These are phyloP conservation scores for Synanthedon andrenaeformis DNA, from an alignment of 2,888 invertebrate genomes.

Conservation along the genomic window DNA sequence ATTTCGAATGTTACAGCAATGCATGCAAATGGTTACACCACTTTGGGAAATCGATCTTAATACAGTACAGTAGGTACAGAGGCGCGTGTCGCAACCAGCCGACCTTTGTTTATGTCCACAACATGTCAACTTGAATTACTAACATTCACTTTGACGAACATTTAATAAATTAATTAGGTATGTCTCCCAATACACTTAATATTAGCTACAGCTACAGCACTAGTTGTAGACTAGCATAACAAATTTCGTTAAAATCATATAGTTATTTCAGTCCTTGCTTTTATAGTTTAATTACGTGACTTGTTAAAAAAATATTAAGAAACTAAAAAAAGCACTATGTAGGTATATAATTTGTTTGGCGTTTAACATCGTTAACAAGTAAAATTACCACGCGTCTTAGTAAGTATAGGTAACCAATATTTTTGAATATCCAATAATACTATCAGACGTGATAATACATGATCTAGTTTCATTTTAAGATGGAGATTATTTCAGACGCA, in stretches of 20 bases:
- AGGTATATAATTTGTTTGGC: no score
- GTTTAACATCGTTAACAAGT: no score
- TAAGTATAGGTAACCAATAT: no score
- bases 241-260: background rate
- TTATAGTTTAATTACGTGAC: no score
- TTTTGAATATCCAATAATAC: no score
- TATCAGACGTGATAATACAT: no score
- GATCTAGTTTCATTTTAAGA: no score
- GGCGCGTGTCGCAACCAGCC: conserved; percentile 11
- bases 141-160: conserved; percentile 1
- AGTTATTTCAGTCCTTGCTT: no score
- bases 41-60: conserved; percentile 14
- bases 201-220: background rate
- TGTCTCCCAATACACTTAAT: background rate
- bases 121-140: conserved; percentile 1
- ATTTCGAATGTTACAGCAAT: conserved; percentile 10
- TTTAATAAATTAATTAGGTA: background rate
- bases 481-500: no score
- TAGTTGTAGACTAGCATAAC: background rate
- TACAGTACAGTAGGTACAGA: conserved; percentile 3
- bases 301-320: no score
- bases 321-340: no score
- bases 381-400: no score
- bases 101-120: conserved; percentile 7
- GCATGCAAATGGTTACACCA: conserved; percentile 14